These are phyloP conservation scores for Dinomys branickii DNA, from an alignment of 2,113 vertebrate species.

Conservation along the genomic window DNA sequence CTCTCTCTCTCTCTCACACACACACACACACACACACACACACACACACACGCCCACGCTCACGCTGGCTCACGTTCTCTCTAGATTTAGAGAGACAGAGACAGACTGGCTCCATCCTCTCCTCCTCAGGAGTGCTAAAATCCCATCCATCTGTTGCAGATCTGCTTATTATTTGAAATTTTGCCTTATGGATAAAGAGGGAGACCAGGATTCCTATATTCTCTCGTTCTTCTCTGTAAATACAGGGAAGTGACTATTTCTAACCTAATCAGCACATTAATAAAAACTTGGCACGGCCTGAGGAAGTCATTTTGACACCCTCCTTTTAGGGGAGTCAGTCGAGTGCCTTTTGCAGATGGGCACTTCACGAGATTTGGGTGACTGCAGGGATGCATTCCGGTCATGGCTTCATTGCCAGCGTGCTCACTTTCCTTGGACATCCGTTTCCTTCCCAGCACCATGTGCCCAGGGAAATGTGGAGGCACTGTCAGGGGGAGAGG, in stretches of 20 bases:
- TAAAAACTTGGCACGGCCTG: neutral
- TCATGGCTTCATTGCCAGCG: neutral
- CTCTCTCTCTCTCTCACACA: neutral
- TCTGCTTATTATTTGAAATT: conserved; percentile 59
- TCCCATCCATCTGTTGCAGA: conserved; percentile 59
- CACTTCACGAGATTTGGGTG: neutral
- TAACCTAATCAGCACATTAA: conserved; percentile 50
- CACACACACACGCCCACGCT: neutral
- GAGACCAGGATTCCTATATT: neutral
- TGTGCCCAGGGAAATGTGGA: neutral
- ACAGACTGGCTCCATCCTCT: conserved; percentile 51
- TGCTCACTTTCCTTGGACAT: accelerated
- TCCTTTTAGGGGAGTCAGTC: neutral
- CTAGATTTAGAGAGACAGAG: conserved; percentile 57
- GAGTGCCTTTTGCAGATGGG: neutral
- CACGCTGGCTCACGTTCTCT: neutral
- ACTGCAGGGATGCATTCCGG: neutral
- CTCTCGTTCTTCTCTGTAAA: conserved; percentile 32
- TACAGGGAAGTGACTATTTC: conserved; percentile 22
- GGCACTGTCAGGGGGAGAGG: neutral
- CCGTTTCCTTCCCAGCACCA: neutral
- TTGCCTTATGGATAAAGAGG: conserved; percentile 21
- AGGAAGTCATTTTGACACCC: neutral
- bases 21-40: neutral
- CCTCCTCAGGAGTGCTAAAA: conserved; percentile 67